A percentile compares a stretch with the other conserved stretches of the same genome.
Evolutionary conservation across 2,888 invertebrate species (phyloP).

Genomic region (Phyllotreta cruciferae): DNA sequence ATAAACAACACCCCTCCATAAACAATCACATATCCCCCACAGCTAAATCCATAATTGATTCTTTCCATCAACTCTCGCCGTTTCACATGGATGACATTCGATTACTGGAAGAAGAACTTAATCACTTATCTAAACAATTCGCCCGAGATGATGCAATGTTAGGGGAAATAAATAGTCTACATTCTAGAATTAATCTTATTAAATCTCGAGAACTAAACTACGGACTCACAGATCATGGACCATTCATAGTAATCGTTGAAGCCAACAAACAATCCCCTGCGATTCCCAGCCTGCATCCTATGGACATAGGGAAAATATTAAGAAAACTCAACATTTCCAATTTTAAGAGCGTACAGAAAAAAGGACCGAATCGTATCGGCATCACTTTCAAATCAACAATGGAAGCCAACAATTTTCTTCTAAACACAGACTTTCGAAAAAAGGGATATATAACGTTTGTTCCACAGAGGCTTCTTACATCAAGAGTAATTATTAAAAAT

Average conservation of each 20-base stretch:
- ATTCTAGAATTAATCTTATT: constrained; percentile 1
- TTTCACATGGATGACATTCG: too few species aligned
- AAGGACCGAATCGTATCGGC: background rate
- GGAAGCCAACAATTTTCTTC: background rate
- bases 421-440: background rate
- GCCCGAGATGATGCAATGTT: too few species aligned
- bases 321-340: background rate
- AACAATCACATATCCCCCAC: too few species aligned
- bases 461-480: background rate
- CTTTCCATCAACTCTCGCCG: too few species aligned
- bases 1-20: too few species aligned
- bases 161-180: too few species aligned
- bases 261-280: background rate
- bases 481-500: background rate
- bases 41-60: too few species aligned
- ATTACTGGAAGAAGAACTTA: too few species aligned
- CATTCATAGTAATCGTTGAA: background rate
- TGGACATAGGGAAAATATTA: background rate
- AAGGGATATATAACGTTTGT: background rate
- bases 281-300: background rate
- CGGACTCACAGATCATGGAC: background rate
- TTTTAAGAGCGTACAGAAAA: background rate
- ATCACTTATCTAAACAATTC: too few species aligned
- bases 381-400: background rate
- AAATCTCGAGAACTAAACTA: background rate